These are phyloP conservation scores for Darevskia mixta DNA, from an alignment of 2,797 vertebrate genomes.

Conservation along the genomic window DNA sequence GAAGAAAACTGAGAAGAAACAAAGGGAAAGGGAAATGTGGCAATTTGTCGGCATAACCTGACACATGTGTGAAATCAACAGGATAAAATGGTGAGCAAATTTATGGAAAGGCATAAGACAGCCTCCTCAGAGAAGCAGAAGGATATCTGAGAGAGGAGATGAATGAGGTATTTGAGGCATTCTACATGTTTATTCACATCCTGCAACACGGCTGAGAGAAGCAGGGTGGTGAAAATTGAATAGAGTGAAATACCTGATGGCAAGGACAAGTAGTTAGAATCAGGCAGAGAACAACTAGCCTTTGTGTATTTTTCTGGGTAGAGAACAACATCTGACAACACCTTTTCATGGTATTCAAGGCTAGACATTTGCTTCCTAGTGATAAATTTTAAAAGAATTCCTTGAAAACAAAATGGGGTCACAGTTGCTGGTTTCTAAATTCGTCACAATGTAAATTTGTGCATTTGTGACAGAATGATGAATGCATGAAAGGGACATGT, in stretches of 20 bases:
- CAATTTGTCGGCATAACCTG: slow-evolving; percentile 2
- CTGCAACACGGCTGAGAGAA: not conserved
- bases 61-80: not conserved
- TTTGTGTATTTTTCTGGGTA: slow-evolving; percentile 5
- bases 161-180: not conserved
- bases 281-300: not conserved
- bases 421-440: not conserved
- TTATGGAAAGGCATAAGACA: not conserved
- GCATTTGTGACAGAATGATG: not conserved
- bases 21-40: not conserved
- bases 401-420: slow-evolving; percentile 22
- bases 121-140: not conserved
- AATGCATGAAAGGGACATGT: not conserved
- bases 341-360: not conserved
- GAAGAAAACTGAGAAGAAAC: not conserved
- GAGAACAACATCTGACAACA: not conserved
- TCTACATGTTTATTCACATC: not conserved
- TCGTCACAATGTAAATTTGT: slow-evolving; percentile 7
- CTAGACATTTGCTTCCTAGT: not conserved
- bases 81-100: not conserved
- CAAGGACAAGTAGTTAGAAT: slow-evolving; percentile 1
- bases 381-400: not conserved
- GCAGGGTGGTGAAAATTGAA: not conserved
- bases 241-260: not conserved
- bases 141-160: slow-evolving; percentile 14